Conservation (phyloP, 1,140 invertebrate genomes). For the Trichonephila clavipes region DNA sequence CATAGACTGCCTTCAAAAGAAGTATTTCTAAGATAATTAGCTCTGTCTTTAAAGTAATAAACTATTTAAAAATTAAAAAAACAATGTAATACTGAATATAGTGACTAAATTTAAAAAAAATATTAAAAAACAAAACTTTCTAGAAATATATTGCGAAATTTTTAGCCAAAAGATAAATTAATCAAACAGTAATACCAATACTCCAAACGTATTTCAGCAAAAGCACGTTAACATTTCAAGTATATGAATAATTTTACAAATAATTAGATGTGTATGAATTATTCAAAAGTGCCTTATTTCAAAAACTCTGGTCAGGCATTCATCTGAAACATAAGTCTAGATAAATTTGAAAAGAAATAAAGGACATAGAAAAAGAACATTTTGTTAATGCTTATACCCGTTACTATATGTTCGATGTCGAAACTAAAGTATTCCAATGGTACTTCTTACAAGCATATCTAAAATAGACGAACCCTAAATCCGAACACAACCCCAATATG, state of each 20-base stretch:
- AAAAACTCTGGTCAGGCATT: not conserved
- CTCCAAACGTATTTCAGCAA: no score
- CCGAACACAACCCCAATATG: not conserved
- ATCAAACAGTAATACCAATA: no score
- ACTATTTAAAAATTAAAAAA: no score
- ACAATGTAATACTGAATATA: no score
- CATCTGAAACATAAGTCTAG: not conserved
- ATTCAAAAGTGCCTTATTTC: not conserved
- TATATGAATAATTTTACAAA: not conserved
- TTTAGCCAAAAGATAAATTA: no score
- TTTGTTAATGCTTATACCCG: constrained; percentile 5
- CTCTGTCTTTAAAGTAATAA: no score
- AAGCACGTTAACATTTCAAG: no score
- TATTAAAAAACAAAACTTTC: no score
- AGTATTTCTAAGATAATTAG: no score
- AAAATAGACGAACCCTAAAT: constrained; percentile 23
- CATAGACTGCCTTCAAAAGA: no score
- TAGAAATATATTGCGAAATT: no score
- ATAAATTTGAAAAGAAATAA: not conserved
- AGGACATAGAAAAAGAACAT: not conserved
- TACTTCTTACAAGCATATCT: not conserved
- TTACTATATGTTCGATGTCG: not conserved
- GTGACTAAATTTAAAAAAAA: no score
- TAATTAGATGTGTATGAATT: not conserved
- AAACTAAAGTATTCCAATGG: not conserved